A percentile compares a stretch with the other conserved stretches of the same genome.
Conservation (phyloP, 2,888 invertebrate genomes). For the Coelopa pilipes region DNA sequence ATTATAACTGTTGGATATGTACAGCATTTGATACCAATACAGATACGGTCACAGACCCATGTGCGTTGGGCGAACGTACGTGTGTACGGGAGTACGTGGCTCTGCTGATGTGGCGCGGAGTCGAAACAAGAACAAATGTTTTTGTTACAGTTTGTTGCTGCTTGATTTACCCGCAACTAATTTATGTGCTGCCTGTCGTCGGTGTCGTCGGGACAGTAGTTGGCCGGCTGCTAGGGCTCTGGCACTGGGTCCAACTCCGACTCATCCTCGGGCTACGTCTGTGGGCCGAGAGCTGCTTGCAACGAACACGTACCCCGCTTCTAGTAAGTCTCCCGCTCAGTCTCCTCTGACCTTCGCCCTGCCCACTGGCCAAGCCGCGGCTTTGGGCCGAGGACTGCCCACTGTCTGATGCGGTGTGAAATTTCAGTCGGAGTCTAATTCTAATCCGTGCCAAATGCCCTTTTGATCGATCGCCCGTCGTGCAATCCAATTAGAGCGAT, state of each 20-base stretch:
- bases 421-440: background rate
- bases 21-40: constrained; percentile 37
- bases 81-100: background rate
- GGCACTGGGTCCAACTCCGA: background rate
- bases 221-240: background rate
- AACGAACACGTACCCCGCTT: background rate
- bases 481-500: constrained; percentile 10
- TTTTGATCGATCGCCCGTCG: background rate
- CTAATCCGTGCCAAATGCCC: background rate
- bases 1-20: constrained; percentile 58
- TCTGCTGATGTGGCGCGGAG: background rate
- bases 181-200: constrained; percentile 25
- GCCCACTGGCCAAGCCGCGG: background rate
- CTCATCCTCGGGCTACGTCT: background rate
- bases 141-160: constrained; percentile 20
- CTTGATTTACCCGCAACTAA: constrained; percentile 30
- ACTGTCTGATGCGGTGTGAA: background rate
- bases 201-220: constrained; percentile 11
- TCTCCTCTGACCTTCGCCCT: background rate
- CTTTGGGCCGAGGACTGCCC: background rate
- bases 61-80: background rate
- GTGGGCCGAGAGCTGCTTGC: too few species aligned
- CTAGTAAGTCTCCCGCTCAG: background rate
- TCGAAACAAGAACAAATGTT: constrained; percentile 16
- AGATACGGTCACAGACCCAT: constrained; percentile 13